Evolutionary conservation across 2,797 vertebrate genomes (phyloP).

Genomic region (Oreortyx pictus): DNA sequence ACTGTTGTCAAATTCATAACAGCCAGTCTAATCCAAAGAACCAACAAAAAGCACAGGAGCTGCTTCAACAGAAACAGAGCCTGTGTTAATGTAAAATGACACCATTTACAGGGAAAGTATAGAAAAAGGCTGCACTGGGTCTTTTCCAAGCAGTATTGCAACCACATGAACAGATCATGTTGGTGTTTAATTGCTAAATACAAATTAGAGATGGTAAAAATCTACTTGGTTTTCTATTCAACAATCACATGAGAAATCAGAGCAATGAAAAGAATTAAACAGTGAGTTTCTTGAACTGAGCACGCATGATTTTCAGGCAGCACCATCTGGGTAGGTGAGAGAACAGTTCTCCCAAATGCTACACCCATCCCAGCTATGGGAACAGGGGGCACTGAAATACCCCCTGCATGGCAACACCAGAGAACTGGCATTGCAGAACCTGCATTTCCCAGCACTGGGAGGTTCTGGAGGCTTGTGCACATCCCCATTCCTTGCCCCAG

Average conservation of each 20-base stretch:
- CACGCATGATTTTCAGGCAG: not conserved
- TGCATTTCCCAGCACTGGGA: no score
- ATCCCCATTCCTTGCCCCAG: no score
- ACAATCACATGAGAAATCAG: not conserved
- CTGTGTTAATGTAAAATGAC: conserved; percentile 27
- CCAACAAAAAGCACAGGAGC: conserved; percentile 52
- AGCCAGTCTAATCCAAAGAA: conserved; percentile 71
- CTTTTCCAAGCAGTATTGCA: not conserved
- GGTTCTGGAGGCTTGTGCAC: not conserved
- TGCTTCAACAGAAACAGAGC: conserved; percentile 16
- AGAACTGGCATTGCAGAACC: not conserved
- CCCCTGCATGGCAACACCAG: no score
- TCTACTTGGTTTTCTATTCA: not conserved
- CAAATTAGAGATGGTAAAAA: conserved; percentile 45
- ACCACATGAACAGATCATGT: not conserved
- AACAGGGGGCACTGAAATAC: no score
- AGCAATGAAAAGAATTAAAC: not conserved
- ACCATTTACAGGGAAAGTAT: not conserved
- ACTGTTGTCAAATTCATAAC: conserved; percentile 79
- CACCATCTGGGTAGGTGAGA: accelerated
- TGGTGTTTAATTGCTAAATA: conserved; percentile 22
- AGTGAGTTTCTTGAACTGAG: not conserved
- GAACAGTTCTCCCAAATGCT: not conserved
- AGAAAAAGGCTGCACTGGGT: not conserved
- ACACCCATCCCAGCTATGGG: not conserved